These are phyloP conservation scores for Leucoptera coffeella DNA, from an alignment of 2,888 invertebrate species.

Conservation along the genomic window DNA sequence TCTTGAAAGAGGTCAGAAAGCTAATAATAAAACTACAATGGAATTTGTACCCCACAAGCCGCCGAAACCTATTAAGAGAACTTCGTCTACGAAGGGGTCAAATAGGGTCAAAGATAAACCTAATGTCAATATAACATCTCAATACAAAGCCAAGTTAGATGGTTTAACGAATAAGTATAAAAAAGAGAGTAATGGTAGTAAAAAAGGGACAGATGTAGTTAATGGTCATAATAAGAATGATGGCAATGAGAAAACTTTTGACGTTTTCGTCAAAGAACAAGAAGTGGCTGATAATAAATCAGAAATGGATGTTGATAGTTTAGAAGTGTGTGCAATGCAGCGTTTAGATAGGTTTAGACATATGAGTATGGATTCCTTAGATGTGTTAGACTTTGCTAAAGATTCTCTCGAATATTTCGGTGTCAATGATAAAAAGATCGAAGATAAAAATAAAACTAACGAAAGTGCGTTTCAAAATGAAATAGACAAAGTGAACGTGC, in stretches of 20 bases:
- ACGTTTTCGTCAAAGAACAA: slow-evolving; percentile 56
- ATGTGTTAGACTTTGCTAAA: slow-evolving; percentile 40
- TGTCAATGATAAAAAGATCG: slow-evolving; percentile 24
- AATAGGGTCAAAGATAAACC: slow-evolving; percentile 44
- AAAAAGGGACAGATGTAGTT: no score
- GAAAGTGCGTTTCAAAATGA: slow-evolving; percentile 18
- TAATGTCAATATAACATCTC: slow-evolving; percentile 33
- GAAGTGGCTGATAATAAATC: slow-evolving; percentile 54
- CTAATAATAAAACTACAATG: slow-evolving; percentile 40
- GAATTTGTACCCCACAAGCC: slow-evolving; percentile 66
- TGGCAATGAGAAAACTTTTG: slow-evolving; percentile 46
- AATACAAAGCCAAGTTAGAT: slow-evolving; percentile 44
- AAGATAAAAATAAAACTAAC: slow-evolving; percentile 19
- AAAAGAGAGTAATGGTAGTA: slow-evolving; percentile 29
- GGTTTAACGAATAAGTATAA: slow-evolving; percentile 41
- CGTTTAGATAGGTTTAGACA: slow-evolving; percentile 32
- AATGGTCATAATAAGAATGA: slow-evolving; percentile 31
- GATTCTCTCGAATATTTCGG: slow-evolving; percentile 45
- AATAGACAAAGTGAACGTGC: slow-evolving; percentile 24
- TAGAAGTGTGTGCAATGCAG: slow-evolving; percentile 49
- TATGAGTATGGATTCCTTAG: slow-evolving; percentile 46
- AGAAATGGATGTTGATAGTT: slow-evolving; percentile 57
- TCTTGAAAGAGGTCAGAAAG: slow-evolving; percentile 35
- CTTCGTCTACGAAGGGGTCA: slow-evolving; percentile 58
- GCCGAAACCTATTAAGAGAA: slow-evolving; percentile 63